These are phyloP conservation scores for Drosophila sordidapex DNA, from an alignment of 2,888 invertebrate species.

Conservation along the genomic window DNA sequence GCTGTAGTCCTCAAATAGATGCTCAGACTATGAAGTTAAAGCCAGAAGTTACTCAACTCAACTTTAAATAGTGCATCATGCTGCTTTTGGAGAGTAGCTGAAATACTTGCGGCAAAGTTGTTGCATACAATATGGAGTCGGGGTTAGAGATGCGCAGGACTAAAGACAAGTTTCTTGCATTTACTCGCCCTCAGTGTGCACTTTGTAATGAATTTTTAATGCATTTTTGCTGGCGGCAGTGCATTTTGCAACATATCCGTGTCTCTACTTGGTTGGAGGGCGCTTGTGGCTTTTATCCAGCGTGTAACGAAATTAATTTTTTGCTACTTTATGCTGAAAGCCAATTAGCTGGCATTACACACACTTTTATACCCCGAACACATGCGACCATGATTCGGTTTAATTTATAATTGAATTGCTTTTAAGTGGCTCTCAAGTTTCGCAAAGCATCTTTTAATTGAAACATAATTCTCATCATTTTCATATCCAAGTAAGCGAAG, in stretches of 20 bases:
- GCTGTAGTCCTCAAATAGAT: constrained; percentile 10
- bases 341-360: constrained; percentile 52
- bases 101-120: constrained; percentile 23
- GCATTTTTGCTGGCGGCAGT: constrained; percentile 47
- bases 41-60: neutral
- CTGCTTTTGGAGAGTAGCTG: constrained; percentile 6
- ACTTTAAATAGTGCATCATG: neutral
- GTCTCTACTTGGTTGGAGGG: neutral
- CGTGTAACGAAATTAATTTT: constrained; percentile 59
- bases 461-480: constrained; percentile 26
- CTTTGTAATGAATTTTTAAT: constrained; percentile 72
- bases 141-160: constrained; percentile 2
- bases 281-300: constrained; percentile 6
- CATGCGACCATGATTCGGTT: constrained; percentile 50
- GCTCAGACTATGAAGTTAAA: constrained; percentile 1
- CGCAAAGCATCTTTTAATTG: constrained; percentile 47
- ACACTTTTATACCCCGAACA: constrained; percentile 34
- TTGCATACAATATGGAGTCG: constrained; percentile 6
- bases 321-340: constrained; percentile 49
- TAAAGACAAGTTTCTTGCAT: constrained; percentile 58
- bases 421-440: constrained; percentile 62
- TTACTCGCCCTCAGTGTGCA: constrained; percentile 46
- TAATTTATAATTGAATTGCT: constrained; percentile 69
- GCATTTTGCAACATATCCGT: constrained; percentile 32
- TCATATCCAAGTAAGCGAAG: neutral